Conservation (phyloP, 2,797 vertebrate genomes). For the Trachurus trachurus region DNA sequence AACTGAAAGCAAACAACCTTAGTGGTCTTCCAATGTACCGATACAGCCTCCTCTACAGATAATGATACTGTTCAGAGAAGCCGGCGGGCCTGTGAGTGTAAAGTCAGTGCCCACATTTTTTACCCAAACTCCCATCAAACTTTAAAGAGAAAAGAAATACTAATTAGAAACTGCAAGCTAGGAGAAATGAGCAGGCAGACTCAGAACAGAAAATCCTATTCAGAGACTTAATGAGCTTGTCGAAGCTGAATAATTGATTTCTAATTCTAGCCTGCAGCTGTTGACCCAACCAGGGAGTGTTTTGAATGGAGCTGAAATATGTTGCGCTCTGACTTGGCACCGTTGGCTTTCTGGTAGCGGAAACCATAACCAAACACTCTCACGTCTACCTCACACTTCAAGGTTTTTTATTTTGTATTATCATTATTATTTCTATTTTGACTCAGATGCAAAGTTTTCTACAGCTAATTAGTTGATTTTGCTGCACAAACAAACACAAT, state of each 20-base stretch:
- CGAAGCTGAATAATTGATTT: conserved; percentile 88
- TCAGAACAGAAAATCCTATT: conserved; percentile 84
- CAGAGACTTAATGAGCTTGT: conserved; percentile 86
- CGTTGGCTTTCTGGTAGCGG: conserved; percentile 61
- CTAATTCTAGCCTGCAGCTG: conserved; percentile 87
- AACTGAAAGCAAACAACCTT: conserved; percentile 83
- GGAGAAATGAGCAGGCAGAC: conserved; percentile 83
- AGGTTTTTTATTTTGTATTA: conserved; percentile 25
- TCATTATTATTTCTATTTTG: conserved; percentile 28
- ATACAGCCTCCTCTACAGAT: conserved; percentile 70
- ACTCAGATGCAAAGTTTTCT: conserved; percentile 40
- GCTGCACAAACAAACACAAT: conserved; percentile 38
- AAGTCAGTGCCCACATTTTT: conserved; percentile 75
- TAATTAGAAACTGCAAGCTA: conserved; percentile 85
- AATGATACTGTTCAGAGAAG: conserved; percentile 77
- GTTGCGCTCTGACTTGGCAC: conserved; percentile 78
- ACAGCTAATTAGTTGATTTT: conserved; percentile 46
- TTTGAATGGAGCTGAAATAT: conserved; percentile 83
- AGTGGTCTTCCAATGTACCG: conserved; percentile 73
- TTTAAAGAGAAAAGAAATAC: conserved; percentile 84
- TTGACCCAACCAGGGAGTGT: conserved; percentile 83
- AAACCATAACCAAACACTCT: conserved; percentile 57
- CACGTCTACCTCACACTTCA: conserved; percentile 53
- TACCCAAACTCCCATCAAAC: conserved; percentile 81
- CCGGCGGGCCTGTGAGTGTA: conserved; percentile 56